Conservation (phyloP, 2,113 vertebrate species). For the Balaenoptera acutorostrata region DNA sequence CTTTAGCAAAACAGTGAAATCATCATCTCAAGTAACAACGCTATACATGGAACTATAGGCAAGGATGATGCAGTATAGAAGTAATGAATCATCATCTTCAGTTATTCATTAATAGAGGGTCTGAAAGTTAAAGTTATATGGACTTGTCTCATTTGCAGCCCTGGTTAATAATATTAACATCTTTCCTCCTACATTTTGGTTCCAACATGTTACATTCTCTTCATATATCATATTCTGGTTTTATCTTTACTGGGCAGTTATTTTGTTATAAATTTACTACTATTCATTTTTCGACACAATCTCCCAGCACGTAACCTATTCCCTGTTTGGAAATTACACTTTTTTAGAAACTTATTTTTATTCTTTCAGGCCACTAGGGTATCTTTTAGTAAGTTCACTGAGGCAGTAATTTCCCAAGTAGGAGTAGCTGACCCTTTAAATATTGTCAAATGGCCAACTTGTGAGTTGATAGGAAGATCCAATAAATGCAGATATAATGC, state of each 20-base stretch:
- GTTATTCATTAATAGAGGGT: not conserved
- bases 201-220: not conserved
- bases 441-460: not conserved
- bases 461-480: constrained; percentile 19
- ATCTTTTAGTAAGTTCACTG: not conserved
- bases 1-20: not conserved
- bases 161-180: not conserved
- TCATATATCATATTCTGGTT: not conserved
- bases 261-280: constrained; percentile 7
- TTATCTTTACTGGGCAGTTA: constrained; percentile 10
- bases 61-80: accelerated
- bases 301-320: not conserved
- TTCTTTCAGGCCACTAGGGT: not conserved
- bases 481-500: not conserved
- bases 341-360: constrained; percentile 42
- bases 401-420: not conserved
- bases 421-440: not conserved
- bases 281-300: not conserved
- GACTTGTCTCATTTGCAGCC: not conserved
- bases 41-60: not conserved
- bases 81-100: not conserved
- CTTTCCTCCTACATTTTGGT: not conserved
- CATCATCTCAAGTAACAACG: not conserved
- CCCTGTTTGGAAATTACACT: constrained; percentile 2
- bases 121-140: not conserved